Percentiles rank a stretch among this genome's conserved stretches.
These are phyloP conservation scores for Subanguina moxae DNA, from an alignment of 1,140 invertebrate species.

Conservation along the genomic window DNA sequence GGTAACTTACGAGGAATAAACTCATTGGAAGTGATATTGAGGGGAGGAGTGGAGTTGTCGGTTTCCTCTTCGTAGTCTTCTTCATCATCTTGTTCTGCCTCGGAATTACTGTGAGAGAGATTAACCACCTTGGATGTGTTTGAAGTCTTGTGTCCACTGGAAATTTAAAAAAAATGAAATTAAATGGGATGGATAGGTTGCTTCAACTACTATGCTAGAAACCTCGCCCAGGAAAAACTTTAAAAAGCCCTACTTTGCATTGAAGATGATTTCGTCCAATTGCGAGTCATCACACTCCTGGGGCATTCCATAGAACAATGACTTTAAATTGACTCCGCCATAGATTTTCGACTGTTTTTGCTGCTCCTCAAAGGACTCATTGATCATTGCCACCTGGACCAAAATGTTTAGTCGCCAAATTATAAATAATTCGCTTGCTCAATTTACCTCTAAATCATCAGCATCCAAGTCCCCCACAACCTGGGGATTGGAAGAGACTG, in stretches of 20 bases:
- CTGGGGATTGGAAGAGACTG: slow-evolving; percentile 12
- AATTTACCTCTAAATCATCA: slow-evolving; percentile 28
- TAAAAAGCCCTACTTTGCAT: not conserved
- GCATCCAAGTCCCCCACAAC: slow-evolving; percentile 18
- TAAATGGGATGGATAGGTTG: too few species aligned
- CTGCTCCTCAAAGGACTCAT: slow-evolving; percentile 36
- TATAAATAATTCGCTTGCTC: too few species aligned
- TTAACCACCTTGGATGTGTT: too few species aligned
- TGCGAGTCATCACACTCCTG: not conserved
- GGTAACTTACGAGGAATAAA: not conserved
- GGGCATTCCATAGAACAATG: slow-evolving; percentile 19
- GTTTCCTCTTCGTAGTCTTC: not conserved
- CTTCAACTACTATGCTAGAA: too few species aligned
- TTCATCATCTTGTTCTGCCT: not conserved
- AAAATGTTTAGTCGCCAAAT: not conserved
- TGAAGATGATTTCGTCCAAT: not conserved
- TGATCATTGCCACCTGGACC: slow-evolving; percentile 30
- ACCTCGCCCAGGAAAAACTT: too few species aligned
- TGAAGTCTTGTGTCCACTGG: too few species aligned
- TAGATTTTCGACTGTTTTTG: slow-evolving; percentile 25
- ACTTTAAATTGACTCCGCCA: slow-evolving; percentile 11
- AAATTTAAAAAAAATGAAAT: too few species aligned
- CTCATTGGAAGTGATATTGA: not conserved
- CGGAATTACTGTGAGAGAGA: too few species aligned
- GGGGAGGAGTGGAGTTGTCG: not conserved